These are phyloP conservation scores for Brachymystax lenok DNA, from an alignment of 2,797 vertebrate species.

Conservation along the genomic window DNA sequence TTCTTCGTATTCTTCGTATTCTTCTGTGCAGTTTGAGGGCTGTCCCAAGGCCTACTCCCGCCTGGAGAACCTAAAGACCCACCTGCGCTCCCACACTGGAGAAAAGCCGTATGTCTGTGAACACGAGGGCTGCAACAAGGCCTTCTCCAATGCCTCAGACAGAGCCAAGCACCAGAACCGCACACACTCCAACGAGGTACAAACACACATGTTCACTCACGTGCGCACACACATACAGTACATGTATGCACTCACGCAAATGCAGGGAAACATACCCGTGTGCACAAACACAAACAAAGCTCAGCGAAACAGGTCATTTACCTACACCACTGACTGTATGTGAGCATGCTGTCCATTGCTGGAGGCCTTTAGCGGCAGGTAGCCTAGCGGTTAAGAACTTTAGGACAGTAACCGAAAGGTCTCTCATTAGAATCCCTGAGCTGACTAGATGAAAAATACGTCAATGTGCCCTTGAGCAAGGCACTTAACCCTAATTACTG, in stretches of 20 bases:
- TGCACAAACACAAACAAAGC: neutral
- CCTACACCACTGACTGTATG: neutral
- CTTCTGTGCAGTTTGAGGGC: slow-evolving; percentile 89
- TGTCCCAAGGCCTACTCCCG: slow-evolving; percentile 98
- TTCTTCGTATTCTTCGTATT: neutral
- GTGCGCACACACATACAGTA: too few relatives aligned
- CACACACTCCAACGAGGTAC: slow-evolving; percentile 97
- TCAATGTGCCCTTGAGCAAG: too few relatives aligned
- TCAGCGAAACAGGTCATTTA: neutral
- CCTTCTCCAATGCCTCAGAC: slow-evolving; percentile 97
- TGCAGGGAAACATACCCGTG: too few relatives aligned
- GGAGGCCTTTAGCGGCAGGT: neutral
- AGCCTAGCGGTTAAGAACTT: too few relatives aligned
- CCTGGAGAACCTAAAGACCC: slow-evolving; percentile 98
- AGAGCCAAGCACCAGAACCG: slow-evolving; percentile 98
- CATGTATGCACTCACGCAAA: too few relatives aligned
- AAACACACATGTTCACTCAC: neutral
- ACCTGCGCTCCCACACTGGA: slow-evolving; percentile 97
- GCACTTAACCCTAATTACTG: too few relatives aligned
- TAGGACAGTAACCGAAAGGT: too few relatives aligned
- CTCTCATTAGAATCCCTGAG: too few relatives aligned
- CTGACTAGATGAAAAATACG: too few relatives aligned
- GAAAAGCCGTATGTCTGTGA: slow-evolving; percentile 99
- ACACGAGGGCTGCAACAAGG: slow-evolving; percentile 99
- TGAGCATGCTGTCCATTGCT: neutral